Evolutionary conservation across 2,888 invertebrate species (phyloP), one percentile per base, ranked within the genome.

Genomic region (Andrena trimmerana): DNA sequence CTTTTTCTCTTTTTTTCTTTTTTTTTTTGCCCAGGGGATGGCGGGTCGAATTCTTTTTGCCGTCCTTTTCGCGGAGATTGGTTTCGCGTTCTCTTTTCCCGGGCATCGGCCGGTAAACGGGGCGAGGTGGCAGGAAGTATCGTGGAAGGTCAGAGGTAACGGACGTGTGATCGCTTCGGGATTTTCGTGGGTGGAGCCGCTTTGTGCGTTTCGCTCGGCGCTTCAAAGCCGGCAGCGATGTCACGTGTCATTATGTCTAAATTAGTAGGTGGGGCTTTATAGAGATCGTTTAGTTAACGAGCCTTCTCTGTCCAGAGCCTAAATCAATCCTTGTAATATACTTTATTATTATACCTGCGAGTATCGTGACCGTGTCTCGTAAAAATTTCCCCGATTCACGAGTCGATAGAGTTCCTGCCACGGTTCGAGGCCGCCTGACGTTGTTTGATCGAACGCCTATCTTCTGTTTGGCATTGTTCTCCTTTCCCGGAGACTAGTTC

Each of bases 31-130:
- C 16, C 27, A 5, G 50, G 33, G 20, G 7, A 36, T 27, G 33
- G 36, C 24, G 16, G 4, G 7, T 16, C 13, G 13, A 52, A 36
- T 36, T 69, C 57, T 69, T 70, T 70, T 59, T 48, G 10, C 29
- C 29, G 42, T 16, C 16, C 42, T 42, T 20, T 31, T 54, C 24
- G 42, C 36, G 48, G 67, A 63, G 79, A 72, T 81, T 72, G 80
- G 13, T 81, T 78, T 67, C 71, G 60, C 36, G 52, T 48, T 48
- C 59, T 70, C 33, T 54, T 68, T 36, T 7, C 31, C 27, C 29
- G 33, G 20, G 2, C 13, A 10, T 27, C 24, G 57, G 57, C 10
- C 20, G 57, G 57, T 27, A 13, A 24, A 57, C 57, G 24, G 27
- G 24, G 27, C 10, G 57, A 57, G 24, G 20, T 3, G 10, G 24